These are phyloP conservation scores for Polietes domitor DNA, from an alignment of 2,888 invertebrate species.

Conservation along the genomic window DNA sequence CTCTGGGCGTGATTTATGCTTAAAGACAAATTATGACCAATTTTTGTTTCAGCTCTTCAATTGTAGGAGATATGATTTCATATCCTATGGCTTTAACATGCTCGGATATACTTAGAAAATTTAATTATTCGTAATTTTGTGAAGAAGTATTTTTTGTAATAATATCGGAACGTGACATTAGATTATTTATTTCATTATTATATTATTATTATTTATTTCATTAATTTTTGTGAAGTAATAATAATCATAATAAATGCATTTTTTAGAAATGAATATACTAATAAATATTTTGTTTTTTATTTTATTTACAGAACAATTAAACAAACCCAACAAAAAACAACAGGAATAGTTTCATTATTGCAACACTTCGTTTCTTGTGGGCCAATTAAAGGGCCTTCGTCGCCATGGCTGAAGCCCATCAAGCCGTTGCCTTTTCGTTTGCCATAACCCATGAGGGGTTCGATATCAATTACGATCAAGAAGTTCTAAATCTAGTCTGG, in stretches of 20 bases:
- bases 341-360: neutral
- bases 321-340: neutral
- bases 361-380: conserved; percentile 1
- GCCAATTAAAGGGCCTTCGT: conserved; percentile 38
- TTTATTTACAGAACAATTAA: conserved; percentile 39
- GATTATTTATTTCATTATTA: no score
- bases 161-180: no score
- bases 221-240: no score
- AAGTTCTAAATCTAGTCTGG: conserved; percentile 97
- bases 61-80: no score
- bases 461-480: conserved; percentile 98
- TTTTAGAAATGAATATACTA: neutral
- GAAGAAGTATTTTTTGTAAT: no score
- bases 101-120: no score
- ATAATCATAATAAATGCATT: neutral
- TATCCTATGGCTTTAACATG: no score
- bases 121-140: no score
- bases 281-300: conserved; percentile 2
- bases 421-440: conserved; percentile 98
- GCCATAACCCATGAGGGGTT: conserved; percentile 99
- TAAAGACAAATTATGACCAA: no score
- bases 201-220: no score
- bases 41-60: no score
- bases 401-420: conserved; percentile 98
- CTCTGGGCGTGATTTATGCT: no score